These are phyloP conservation scores for Pyrgus malvae DNA, from an alignment of 2,888 invertebrate species.

Conservation along the genomic window DNA sequence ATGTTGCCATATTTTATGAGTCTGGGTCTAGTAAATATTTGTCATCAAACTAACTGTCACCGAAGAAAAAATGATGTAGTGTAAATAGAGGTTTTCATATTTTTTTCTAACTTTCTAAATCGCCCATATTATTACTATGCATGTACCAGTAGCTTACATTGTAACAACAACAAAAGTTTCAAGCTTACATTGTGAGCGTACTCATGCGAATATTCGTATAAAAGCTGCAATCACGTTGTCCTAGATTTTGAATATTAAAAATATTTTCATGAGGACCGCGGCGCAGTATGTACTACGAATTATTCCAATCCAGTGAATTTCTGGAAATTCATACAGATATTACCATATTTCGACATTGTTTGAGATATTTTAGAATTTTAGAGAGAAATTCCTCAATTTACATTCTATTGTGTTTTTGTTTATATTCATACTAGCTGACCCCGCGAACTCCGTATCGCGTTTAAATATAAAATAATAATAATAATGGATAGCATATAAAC, in stretches of 20 bases:
- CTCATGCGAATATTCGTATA: conserved; percentile 7
- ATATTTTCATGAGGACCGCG: conserved; percentile 11
- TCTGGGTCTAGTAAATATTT: too few species aligned
- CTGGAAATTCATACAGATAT: conserved; percentile 12
- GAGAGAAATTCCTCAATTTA: background rate
- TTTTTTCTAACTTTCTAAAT: too few species aligned
- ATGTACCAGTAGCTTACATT: background rate
- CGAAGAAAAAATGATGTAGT: too few species aligned
- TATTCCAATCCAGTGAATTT: conserved; percentile 15
- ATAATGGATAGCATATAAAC: too few species aligned
- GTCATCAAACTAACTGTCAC: too few species aligned
- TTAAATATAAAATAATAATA: too few species aligned
- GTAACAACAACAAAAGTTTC: background rate
- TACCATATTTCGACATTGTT: conserved; percentile 10
- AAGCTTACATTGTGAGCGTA: background rate
- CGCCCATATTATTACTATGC: too few species aligned
- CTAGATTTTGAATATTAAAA: conserved; percentile 25
- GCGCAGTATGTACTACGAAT: conserved; percentile 3
- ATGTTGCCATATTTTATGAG: too few species aligned
- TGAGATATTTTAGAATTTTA: background rate
- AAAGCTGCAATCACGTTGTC: conserved; percentile 21
- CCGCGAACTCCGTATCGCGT: too few species aligned
- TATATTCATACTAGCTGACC: too few species aligned
- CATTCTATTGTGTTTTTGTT: too few species aligned
- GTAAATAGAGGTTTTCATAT: too few species aligned